Evolutionary conservation across 2,113 vertebrate species (phyloP), one percentile per base, ranked within the genome.

Genomic region (Plestiodon gilberti): DNA sequence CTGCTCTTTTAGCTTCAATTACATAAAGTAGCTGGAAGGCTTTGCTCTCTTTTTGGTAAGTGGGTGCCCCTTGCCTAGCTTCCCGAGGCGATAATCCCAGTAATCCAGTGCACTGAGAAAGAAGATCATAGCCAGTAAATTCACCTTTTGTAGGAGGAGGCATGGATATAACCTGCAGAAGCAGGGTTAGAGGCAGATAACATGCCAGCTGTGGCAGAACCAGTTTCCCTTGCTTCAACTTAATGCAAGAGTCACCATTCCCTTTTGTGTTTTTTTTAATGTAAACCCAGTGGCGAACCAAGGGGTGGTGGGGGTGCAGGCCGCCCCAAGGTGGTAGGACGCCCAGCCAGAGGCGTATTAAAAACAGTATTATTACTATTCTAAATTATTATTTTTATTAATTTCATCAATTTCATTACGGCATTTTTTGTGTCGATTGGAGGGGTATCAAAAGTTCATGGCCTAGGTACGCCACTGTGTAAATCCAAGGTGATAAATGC

Each of bases 1-100:
- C 55, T 75, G 59, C 38, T 73, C 78, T 86, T 86, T 81, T 81
- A 74, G 59, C 78, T 52, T 87, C 85, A 81, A 64, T 87, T 75
- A 81, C 78, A 87, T 65, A 81, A 87, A 86, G 78, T 64, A 86
- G 69, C 69, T 86, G 78, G 69, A 64, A 74, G 57, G 57, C 78
- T 86, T 86, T 75, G 78, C 69, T 81, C 78, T 81, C 85, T 74
- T 87, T 22, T n/a, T 64, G 78, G 38, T 80, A 86, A 81, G 22
- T 65, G 43, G 84, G 57, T 52, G 69, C 40, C 57, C 57, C 69
- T 81, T 81, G 78, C 38, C 38, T 86, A 80, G 67, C 59, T 64
- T 40, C 78, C 85, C 65, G 43, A 81, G 30, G 40, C 25, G 59
- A 55, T 87, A 75, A 81, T 81, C 85, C 78, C 70, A 87, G 59